Percentiles rank a stretch among this genome's conserved stretches.
phyloP scores from a whole-genome alignment of 2,113 vertebrate genomes.

The Petroica traversi region DNA sequence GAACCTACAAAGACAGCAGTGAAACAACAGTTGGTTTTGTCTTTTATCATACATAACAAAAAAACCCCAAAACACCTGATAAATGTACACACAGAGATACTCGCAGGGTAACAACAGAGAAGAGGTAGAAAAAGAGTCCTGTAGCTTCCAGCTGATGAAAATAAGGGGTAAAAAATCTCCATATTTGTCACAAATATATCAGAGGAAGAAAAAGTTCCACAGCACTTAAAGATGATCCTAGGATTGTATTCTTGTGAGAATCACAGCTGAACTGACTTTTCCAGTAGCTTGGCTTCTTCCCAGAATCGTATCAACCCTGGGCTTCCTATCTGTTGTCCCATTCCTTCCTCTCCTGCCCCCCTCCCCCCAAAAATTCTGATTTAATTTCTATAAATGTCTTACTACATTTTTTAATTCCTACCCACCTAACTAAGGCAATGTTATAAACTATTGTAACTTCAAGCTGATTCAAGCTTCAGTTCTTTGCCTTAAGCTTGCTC shows the following conservation, averaged over 20 bases:
- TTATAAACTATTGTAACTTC: background rate
- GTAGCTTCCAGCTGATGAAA: background rate
- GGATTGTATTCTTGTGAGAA: background rate
- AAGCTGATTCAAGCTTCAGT: background rate
- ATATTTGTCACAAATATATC: background rate
- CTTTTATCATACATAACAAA: background rate
- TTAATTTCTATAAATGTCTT: background rate
- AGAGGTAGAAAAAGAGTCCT: background rate
- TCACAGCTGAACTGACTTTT: background rate
- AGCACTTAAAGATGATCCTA: background rate
- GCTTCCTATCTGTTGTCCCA: background rate
- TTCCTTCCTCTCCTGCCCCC: background rate
- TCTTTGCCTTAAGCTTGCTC: background rate
- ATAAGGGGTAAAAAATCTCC: background rate
- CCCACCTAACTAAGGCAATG: background rate
- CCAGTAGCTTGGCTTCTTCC: background rate
- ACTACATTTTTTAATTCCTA: background rate
- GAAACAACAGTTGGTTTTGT: background rate
- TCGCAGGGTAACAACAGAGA: background rate
- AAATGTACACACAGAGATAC: background rate
- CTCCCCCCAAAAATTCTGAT: background rate
- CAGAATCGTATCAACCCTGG: background rate
- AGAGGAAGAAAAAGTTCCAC: background rate
- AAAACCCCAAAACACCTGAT: rapidly evolving
- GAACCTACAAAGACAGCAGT: background rate